Conservation (phyloP, 2,888 invertebrate species). For the Peribatodes rhomboidaria region DNA sequence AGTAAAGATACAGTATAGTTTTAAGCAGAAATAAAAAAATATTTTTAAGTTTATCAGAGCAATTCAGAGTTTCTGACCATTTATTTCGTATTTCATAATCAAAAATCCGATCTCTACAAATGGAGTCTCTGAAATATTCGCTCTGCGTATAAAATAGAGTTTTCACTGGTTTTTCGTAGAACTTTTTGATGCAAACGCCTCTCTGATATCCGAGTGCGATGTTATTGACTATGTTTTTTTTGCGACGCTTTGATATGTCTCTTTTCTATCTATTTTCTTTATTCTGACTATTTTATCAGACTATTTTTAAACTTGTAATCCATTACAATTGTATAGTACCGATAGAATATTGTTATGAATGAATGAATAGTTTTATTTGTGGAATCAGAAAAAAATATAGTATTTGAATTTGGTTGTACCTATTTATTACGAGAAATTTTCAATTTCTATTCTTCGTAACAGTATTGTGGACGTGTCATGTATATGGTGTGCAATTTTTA, state of each 20-base stretch:
- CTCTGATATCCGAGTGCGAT: conserved; percentile 9
- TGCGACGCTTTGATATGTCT: conserved; percentile 1
- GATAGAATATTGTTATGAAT: background rate
- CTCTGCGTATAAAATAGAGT: conserved; percentile 3
- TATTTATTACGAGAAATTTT: conserved; percentile 1
- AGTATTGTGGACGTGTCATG: too few species aligned
- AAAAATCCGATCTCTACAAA: background rate
- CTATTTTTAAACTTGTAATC: background rate
- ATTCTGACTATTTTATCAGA: too few species aligned
- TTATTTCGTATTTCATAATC: background rate
- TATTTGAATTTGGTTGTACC: too few species aligned
- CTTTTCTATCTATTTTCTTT: too few species aligned
- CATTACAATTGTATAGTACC: background rate
- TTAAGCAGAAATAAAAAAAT: too few species aligned
- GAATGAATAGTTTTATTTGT: background rate
- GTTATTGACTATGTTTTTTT: conserved; percentile 1
- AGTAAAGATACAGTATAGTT: too few species aligned
- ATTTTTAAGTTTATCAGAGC: background rate
- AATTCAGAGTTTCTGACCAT: background rate
- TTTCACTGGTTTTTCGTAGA: conserved; percentile 7
- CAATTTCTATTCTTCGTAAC: too few species aligned
- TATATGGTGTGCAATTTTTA: too few species aligned
- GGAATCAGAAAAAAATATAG: background rate
- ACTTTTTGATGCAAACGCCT: conserved; percentile 12
- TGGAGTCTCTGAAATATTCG: background rate